These are phyloP conservation scores for Bhutanitis thaidina DNA, from an alignment of 2,888 invertebrate genomes.

Conservation along the genomic window DNA sequence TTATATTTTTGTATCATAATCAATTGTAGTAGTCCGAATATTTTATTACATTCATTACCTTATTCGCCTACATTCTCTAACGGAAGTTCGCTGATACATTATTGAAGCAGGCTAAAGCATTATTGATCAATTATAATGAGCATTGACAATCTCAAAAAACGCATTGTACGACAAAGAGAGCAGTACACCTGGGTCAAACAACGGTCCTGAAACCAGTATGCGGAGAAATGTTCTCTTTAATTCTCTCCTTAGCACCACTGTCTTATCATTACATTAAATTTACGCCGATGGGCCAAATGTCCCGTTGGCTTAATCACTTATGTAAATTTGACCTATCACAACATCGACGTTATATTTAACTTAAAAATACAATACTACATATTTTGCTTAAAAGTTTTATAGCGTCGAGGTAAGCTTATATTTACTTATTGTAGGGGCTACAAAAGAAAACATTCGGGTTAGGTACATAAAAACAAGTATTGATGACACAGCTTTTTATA, in stretches of 20 bases:
- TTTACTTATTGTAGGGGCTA: neutral
- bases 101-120: conserved; percentile 41
- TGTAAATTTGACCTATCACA: conserved; percentile 17
- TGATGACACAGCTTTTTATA: neutral
- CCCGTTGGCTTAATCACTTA: conserved; percentile 30
- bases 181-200: conserved; percentile 59
- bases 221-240: conserved; percentile 36
- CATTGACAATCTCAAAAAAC: conserved; percentile 58
- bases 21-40: no score
- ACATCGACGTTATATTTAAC: neutral
- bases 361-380: neutral
- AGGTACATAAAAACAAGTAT: neutral
- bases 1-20: no score
- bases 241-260: conserved; percentile 27
- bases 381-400: neutral
- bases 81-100: no score
- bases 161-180: conserved; percentile 68
- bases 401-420: neutral
- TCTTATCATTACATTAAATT: conserved; percentile 36
- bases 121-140: conserved; percentile 42
- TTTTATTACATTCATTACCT: no score
- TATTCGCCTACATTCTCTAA: no score
- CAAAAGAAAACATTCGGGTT: neutral
- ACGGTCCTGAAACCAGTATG: conserved; percentile 70
- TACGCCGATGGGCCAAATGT: conserved; percentile 45